Base-by-base conservation (phyloP, 2,797 vertebrate genomes). In the Smutsia temminckii region DNA sequence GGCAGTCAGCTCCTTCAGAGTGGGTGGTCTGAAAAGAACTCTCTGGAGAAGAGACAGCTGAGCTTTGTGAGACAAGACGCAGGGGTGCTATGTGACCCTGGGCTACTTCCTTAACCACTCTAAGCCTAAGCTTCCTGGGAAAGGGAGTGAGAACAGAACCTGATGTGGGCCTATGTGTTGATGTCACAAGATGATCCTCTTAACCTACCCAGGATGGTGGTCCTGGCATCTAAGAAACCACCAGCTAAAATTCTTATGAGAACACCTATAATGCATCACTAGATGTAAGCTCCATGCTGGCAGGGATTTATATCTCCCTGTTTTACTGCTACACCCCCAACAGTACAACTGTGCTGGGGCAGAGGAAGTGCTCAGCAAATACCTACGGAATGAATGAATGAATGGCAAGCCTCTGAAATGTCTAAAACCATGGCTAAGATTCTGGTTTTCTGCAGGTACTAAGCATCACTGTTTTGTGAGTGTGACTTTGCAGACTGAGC, bases 401-500 rank as follows among this genome's bases (percentile, higher is more conserved):
- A 85, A 72, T 0, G 8, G n/a, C 21, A 32, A 27, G 5, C 64
- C 92, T 85, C 71, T 1, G 25, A 71, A 61, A 57, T 1, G 0
- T 2, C 21, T 32, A 6, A 16, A 46, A 40, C 5, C 57, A 21
- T 12, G 25, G 21, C 42, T 25, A 4, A 2, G 49, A 13, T 13
- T 14, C 23, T 2, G 14, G 21, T 18, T 46, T n/a, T 53, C 77
- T 32, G 11, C 2, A 0, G 14, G 25, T 8, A 17, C 2, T 0
- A 0, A 7, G 40, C 9, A 20, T 2, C 25, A 25, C 17, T 51
- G 27, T 16, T 25, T 9, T 16, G 37, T 25, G 51, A 14, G 27
- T 0, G 12, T 12, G 16, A 6, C 59, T 6, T 14, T 21, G 32
- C n/a, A 32, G 55, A 27, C 2, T 1, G 2, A 1, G 51, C 18